Evolutionary conservation across 2,888 invertebrate species (phyloP).

Genomic region (Pseudococcus jackbeardsleyi): DNA sequence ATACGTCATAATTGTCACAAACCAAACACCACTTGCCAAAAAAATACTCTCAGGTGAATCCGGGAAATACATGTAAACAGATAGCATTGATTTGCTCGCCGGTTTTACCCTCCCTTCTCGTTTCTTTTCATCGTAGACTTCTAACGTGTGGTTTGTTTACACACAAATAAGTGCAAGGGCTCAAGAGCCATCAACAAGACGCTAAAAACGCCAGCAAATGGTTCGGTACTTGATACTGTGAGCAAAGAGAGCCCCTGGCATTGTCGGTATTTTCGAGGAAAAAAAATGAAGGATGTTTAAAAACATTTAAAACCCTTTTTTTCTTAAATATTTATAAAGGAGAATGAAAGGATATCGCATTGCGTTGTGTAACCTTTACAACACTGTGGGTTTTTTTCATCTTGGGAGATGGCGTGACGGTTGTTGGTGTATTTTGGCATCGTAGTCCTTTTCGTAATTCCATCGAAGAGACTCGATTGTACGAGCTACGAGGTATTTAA

Average conservation of each 20-base stretch:
- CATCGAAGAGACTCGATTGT: not conserved
- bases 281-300: not conserved
- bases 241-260: not conserved
- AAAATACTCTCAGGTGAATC: not conserved
- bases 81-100: not conserved
- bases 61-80: not conserved
- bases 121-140: no score
- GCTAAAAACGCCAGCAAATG: no score
- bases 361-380: slow-evolving; percentile 10
- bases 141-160: no score
- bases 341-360: not conserved
- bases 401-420: not conserved
- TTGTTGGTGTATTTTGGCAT: slow-evolving; percentile 10
- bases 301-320: slow-evolving; percentile 9
- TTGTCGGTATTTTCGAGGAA: not conserved
- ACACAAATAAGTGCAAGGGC: no score
- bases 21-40: not conserved
- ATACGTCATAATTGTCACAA: not conserved
- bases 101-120: not conserved
- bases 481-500: not conserved
- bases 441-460: slow-evolving; percentile 1
- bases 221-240: no score
- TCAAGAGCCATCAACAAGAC: no score
- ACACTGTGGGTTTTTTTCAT: not conserved
- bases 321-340: slow-evolving; percentile 3